Conservation (phyloP, 64 coral and sea anemone species). For the Montipora sp. region DNA sequence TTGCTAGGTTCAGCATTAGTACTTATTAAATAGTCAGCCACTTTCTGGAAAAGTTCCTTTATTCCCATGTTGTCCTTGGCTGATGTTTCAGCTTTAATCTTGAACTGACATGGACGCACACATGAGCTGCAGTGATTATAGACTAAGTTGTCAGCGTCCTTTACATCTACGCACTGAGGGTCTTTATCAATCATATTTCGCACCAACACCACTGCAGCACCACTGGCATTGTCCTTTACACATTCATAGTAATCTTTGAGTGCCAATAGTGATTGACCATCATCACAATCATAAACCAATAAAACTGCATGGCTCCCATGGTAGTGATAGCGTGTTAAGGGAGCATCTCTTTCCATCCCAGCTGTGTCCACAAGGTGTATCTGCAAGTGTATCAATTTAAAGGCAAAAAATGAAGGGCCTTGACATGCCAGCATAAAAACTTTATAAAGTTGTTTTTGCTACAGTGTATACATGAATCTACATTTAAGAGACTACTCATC, state of each 20-base stretch:
- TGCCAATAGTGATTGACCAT: conserved; percentile 27
- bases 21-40: conserved; percentile 56
- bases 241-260: conserved; percentile 26
- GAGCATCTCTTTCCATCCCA: conserved; percentile 50
- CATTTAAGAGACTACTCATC: too few species aligned
- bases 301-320: conserved; percentile 58
- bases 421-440: too few species aligned
- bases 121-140: not conserved
- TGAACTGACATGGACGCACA: not conserved
- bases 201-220: conserved; percentile 55
- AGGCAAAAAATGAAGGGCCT: not conserved
- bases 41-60: conserved; percentile 1
- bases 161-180: not conserved
- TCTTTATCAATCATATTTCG: conserved; percentile 67
- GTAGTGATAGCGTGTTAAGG: conserved; percentile 61
- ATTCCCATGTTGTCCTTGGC: conserved; percentile 51
- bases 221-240: conserved; percentile 30
- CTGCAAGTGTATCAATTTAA: conserved; percentile 2
- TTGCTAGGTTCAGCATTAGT: conserved; percentile 8
- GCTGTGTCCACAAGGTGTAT: conserved; percentile 61
- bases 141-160: conserved; percentile 41
- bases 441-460: too few species aligned
- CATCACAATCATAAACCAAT: conserved; percentile 68
- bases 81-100: conserved; percentile 48
- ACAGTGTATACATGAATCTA: too few species aligned